Base-by-base conservation (phyloP, 2,113 vertebrate species). In the Meriones unguiculatus region DNA sequence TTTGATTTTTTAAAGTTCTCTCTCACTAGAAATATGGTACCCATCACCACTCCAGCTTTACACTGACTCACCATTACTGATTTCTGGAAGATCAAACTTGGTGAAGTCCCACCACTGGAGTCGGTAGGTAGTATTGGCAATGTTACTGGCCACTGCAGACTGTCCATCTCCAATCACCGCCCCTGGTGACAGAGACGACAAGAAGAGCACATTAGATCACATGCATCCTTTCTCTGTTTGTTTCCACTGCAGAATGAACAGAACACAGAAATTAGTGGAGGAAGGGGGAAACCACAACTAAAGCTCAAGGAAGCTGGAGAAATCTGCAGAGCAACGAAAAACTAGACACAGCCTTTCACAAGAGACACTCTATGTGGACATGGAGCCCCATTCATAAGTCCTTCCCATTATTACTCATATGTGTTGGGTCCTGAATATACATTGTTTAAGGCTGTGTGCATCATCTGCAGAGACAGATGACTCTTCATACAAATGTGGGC, bases 31-130 rank as follows among this genome's bases (percentile, higher is more conserved):
- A 96, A 95, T 28, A 87, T 2, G n/a, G 38, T 35, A 52, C 25
- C 70, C 30, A 78, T 7, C 6, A 59, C 15, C 15, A 50, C 41
- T n/a, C 70, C 62, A 97, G 35, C n/a, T 87, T 89, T 15, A 62
- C 7, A 10, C 32, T 84, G 94, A 57, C 98, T 98, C 98, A 99
- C 99, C 99, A 94, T 99, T 99, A 98, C 99, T 99, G 98, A 99
- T 99, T 98, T 99, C 99, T 46, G 99, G 99, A 89, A 99, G 99
- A 96, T 99, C 99, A 76, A 99, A 99, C 96, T 99, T 99, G 73
- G 99, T 99, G 98, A 99, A 99, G 98, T 99, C 99, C 99, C 99
- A 99, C 99, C 99, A 99, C 98, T 99, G 99, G 95, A 99, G 99
- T 7, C 99, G 98, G 98, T 99, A 99, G 20, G 99, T 99, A 69